Evolutionary conservation across 2,113 vertebrate genomes (phyloP), one percentile per base, ranked within the genome.

Genomic region (Sardina pilchardus): DNA sequence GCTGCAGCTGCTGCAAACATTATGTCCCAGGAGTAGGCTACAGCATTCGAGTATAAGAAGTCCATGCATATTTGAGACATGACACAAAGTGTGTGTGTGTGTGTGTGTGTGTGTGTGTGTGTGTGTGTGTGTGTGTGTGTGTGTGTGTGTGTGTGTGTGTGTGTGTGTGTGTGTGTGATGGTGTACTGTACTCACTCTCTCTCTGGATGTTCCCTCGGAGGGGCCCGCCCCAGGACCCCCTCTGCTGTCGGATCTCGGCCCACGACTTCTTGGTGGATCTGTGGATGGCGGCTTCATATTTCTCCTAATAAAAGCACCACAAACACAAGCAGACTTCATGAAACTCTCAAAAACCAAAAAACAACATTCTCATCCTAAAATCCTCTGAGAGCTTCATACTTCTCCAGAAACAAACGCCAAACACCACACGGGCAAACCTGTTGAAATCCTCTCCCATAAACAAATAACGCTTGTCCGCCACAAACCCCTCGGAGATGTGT

Each of bases 191-290:
- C 96, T 97, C 94, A 98, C 97, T 95, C 0, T 97, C 97, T 94
- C 96, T 98, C 92, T 95, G 97, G 10, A 95, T 89, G 53, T 96
- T 96, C 12, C 96, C 97, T 89, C 95, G 96, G 43, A 98, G 93
- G 1, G 95, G 96, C 1, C 97, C 97, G 0, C 97, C 97, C 98
- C 97, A 98, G 19, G 98, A 99, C 96, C 97, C 98, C 88, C 98
- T 95, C 92, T 99, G 98, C 91, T 98, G 97, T 67, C 98, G 97
- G 92, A 99, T 99, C 92, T 99, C 97, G 4, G 97, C 97, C 98
- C 98, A 99, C 0, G 98, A 98, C 94, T 99, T 99, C 96, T 99
- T 99, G 56, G 95, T 92, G 0, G 97, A 97, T 85, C 97, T 93
- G 90, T 97, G 97, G 89, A 99, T 96, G 10, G 96, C 98, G 0